Evolutionary conservation across 64 coral and sea anemone genomes (phyloP).

Genomic region (Stichodactyla mertensii): DNA sequence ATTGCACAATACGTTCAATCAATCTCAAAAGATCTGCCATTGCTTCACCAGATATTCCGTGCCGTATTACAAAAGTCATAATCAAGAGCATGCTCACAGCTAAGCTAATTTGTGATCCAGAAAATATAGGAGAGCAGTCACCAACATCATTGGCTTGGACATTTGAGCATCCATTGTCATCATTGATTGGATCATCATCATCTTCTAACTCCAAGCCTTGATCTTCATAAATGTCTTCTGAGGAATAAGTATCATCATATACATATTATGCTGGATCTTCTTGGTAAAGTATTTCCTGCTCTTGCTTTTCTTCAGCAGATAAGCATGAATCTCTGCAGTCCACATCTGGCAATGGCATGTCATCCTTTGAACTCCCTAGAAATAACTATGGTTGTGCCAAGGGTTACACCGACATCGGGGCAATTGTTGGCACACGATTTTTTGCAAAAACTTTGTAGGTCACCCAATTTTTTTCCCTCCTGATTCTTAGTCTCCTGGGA

Average conservation of each 20-base stretch:
- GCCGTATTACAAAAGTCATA: slow-evolving; percentile 30
- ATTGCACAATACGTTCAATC: slow-evolving; percentile 2
- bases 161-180: background rate
- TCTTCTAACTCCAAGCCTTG: background rate
- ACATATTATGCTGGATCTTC: background rate
- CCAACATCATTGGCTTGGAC: background rate
- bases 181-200: background rate
- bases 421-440: no score
- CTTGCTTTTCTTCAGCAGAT: background rate
- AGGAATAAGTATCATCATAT: background rate
- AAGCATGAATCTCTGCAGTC: no score
- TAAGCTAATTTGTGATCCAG: slow-evolving; percentile 25
- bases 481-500: no score
- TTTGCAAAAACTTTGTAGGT: no score
- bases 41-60: slow-evolving; percentile 24
- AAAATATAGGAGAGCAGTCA: background rate
- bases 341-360: no score
- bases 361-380: no score
- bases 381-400: no score
- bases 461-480: no score
- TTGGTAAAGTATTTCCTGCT: background rate
- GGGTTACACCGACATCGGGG: no score
- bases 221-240: no score
- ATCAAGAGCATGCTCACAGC: slow-evolving; percentile 13
- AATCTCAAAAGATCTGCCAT: slow-evolving; percentile 21